phyloP scores from a whole-genome alignment of 2,888 invertebrate species.

The Acrocyrtus sp. region DNA sequence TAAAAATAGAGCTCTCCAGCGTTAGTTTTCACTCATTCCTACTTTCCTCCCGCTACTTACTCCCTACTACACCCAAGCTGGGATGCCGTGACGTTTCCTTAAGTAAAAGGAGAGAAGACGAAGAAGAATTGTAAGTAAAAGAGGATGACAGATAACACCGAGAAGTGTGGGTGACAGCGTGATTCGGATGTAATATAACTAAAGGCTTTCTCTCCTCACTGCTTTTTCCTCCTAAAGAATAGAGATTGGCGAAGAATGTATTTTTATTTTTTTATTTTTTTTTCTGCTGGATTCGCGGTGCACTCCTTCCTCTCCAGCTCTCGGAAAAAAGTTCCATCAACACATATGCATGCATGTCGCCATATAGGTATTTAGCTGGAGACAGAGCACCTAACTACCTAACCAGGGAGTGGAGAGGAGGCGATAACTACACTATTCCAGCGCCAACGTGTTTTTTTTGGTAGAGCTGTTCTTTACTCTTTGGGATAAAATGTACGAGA shows the following conservation, averaged over 20 bases:
- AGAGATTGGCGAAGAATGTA: conserved; percentile 15
- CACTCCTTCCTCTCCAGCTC: no score
- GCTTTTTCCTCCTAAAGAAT: background rate
- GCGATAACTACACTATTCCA: no score
- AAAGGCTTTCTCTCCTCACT: conserved; percentile 28
- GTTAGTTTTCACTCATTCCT: conserved; percentile 9
- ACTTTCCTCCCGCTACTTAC: background rate
- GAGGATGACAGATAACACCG: conserved; percentile 46
- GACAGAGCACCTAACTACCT: no score
- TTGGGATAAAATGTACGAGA: no score
- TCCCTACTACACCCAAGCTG: background rate
- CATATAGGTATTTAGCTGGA: no score
- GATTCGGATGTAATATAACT: conserved; percentile 41
- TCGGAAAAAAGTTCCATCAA: no score
- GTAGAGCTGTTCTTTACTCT: no score
- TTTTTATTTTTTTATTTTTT: no score
- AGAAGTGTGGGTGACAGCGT: conserved; percentile 48
- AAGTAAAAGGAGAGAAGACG: background rate
- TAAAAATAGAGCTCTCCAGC: background rate
- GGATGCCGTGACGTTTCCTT: conserved; percentile 4
- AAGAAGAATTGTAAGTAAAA: conserved; percentile 34
- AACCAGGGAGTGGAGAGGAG: no score
- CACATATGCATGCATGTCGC: no score
- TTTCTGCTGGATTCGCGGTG: no score
- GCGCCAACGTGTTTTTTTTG: no score